A percentile compares a stretch with the other conserved stretches of the same genome.
Conservation (phyloP, 2,113 vertebrate species). For the Lepisosteus oculatus region DNA sequence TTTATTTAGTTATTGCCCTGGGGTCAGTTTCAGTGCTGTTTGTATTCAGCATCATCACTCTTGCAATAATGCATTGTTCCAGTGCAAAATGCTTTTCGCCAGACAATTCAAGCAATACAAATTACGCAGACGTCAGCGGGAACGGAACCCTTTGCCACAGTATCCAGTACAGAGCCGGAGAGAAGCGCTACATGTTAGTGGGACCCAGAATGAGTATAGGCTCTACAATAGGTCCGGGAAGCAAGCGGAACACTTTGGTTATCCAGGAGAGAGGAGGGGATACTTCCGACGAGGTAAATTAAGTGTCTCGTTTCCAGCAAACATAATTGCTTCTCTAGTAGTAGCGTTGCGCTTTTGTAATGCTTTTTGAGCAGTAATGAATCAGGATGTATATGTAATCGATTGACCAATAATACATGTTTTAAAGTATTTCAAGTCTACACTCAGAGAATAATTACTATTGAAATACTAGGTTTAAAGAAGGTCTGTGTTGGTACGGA, state of each 20-base stretch:
- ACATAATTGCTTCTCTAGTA: too few species aligned
- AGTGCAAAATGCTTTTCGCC: not conserved
- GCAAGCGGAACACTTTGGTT: not conserved
- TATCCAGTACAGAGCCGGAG: not conserved
- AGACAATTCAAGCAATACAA: not conserved
- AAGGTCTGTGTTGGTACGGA: too few species aligned
- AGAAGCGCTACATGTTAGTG: not conserved
- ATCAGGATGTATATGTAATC: too few species aligned
- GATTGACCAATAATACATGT: too few species aligned
- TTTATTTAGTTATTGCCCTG: not conserved
- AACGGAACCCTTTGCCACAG: not conserved
- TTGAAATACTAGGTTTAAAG: too few species aligned
- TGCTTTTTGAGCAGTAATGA: too few species aligned
- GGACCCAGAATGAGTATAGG: not conserved
- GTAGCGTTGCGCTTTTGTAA: too few species aligned
- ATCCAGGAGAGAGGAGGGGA: not conserved
- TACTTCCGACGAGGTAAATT: not conserved
- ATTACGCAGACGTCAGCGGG: constrained; percentile 12
- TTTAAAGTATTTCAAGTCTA: too few species aligned
- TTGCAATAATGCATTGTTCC: not conserved
- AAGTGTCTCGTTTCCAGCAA: not conserved
- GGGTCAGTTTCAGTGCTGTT: constrained; percentile 1
- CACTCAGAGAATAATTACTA: too few species aligned
- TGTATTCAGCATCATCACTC: not conserved
- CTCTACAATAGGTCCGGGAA: not conserved